Evolutionary conservation across 2,797 vertebrate genomes (phyloP), one percentile per base, ranked within the genome.

Genomic region (Rachycentron canadum): DNA sequence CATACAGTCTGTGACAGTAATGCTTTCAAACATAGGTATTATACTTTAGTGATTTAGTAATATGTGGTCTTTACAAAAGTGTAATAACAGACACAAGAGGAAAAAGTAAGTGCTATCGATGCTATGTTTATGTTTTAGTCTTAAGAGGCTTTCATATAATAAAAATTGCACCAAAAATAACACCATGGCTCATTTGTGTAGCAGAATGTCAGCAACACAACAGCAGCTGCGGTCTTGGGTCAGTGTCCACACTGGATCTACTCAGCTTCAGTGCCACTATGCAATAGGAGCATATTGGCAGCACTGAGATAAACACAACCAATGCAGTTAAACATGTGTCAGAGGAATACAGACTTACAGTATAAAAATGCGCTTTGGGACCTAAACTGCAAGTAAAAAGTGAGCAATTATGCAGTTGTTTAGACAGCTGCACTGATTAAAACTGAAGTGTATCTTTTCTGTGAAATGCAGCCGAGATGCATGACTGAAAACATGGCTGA

Each of bases 1-100:
- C 53, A 57, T 58, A 82, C 50, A 83, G 57, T 81, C 56, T 56
- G 66, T 43, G 57, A 58, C 61, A 67, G 65, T 63, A 28, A 68
- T 32, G 49, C 60, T 72, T 74, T 82, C 23, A 71, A 80, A 83
- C 66, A 79, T 0, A 28, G 28, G 9, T 40, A 64, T 65, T 30
- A 67, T 59, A 70, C 23, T 21, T 13, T 16, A 21, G 41, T 41
- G 58, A 40, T 59, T 73, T 14, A 68, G 57, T 55, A 69, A 56
- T 61, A 56, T 70, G 75, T 9, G 4, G 19, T 59, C 62, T 84
- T 84, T 78, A 56, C 21, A 60, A 61, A 36, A 26, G 17, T 61
- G 19, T 21, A 11, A n/a, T 1, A 2, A 57, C 2, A 28, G 14
- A 14, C 40, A 68, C 68, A 47, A 40, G 19, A 2, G n/a, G 38